A percentile compares a stretch with the other conserved stretches of the same genome.
Evolutionary conservation across 1,140 invertebrate genomes (phyloP).

Genomic region (Maconellicoccus hirsutus): DNA sequence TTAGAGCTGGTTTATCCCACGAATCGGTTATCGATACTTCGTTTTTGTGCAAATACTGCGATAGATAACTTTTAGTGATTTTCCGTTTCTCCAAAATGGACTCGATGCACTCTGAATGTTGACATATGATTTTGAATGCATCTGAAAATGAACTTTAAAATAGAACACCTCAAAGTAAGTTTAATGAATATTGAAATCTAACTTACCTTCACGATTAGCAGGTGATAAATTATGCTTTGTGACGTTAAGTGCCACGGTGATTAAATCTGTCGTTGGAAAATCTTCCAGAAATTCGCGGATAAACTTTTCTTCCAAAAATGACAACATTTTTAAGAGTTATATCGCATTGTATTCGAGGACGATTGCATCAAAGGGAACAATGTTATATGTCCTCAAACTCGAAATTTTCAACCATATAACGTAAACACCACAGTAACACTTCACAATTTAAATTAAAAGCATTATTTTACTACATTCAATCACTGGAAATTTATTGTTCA

Average conservation of each 20-base stretch:
- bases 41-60: slow-evolving; percentile 37
- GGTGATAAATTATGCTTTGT: neutral
- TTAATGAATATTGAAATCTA: neutral
- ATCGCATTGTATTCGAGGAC: too few relatives aligned
- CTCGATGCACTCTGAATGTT: slow-evolving; percentile 35
- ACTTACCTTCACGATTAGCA: neutral
- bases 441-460: too few relatives aligned
- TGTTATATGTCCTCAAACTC: too few relatives aligned
- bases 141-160: slow-evolving; percentile 33
- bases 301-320: neutral
- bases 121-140: slow-evolving; percentile 36
- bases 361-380: too few relatives aligned
- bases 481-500: too few relatives aligned
- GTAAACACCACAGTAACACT: too few relatives aligned
- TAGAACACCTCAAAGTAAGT: neutral
- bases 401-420: too few relatives aligned
- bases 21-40: slow-evolving; percentile 34
- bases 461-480: too few relatives aligned
- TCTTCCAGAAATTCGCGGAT: neutral
- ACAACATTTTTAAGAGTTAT: neutral
- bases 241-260: neutral
- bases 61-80: slow-evolving; percentile 38
- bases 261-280: neutral
- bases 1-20: slow-evolving; percentile 38
- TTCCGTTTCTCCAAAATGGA: slow-evolving; percentile 37